phyloP scores from a whole-genome alignment of 2,797 vertebrate species.

The Manis pentadactyla region DNA sequence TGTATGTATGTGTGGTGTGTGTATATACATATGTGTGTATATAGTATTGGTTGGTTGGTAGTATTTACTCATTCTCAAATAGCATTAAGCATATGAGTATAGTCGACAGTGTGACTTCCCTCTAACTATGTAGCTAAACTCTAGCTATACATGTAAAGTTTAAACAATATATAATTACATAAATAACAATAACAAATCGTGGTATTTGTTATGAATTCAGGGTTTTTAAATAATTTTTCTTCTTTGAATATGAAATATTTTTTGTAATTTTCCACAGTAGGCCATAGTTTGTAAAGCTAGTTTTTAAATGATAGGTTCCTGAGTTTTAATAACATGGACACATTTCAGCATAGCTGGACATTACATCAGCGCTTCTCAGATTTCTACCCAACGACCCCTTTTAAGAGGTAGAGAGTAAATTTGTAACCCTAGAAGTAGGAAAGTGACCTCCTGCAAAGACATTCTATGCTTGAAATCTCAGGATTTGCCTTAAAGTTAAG shows the following conservation, averaged over 20 bases:
- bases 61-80: background rate
- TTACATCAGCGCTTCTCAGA: background rate
- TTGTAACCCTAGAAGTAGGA: background rate
- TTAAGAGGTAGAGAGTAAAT: background rate
- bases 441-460: background rate
- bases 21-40: background rate
- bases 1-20: background rate
- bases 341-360: background rate
- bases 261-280: background rate
- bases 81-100: background rate
- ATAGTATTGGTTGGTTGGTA: background rate
- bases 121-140: background rate
- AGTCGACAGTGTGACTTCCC: background rate
- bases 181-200: background rate
- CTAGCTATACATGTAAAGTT: background rate
- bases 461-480: background rate
- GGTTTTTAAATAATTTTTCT: conserved; percentile 48
- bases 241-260: conserved; percentile 36
- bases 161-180: conserved; percentile 11
- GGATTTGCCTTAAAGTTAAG: background rate
- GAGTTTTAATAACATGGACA: conserved; percentile 22
- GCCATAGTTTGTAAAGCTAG: background rate
- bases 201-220: background rate
- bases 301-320: conserved; percentile 34
- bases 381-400: background rate